Percentiles rank a stretch among this genome's conserved stretches.
These are phyloP conservation scores for Anabas testudineus DNA, from an alignment of 2,797 vertebrate genomes.

Conservation along the genomic window DNA sequence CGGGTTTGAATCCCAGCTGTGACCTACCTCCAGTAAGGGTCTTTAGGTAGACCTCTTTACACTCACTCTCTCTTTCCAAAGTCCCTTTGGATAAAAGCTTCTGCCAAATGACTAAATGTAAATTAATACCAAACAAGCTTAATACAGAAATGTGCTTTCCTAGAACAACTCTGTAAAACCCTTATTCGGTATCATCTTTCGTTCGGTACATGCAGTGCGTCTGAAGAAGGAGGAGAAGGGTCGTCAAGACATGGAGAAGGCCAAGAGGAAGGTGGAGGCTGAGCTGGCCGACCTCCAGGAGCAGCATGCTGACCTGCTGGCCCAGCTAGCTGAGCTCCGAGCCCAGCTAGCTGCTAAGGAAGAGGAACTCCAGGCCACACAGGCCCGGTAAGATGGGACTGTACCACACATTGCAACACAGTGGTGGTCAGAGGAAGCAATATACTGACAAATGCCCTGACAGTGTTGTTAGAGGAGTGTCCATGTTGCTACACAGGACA, in stretches of 20 bases:
- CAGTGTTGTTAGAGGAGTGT: not conserved
- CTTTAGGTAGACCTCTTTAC: no score
- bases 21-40: no score
- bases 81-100: no score
- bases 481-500: no score
- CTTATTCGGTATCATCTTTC: conserved; percentile 21
- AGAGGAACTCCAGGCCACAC: conserved; percentile 92
- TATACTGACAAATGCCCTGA: not conserved
- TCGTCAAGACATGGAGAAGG: conserved; percentile 94
- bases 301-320: conserved; percentile 93
- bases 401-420: not conserved
- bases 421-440: no score
- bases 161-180: no score
- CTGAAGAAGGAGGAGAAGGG: conserved; percentile 96
- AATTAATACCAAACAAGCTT: not conserved
- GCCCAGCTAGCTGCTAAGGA: conserved; percentile 93
- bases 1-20: no score
- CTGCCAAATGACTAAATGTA: no score
- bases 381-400: conserved; percentile 83
- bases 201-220: conserved; percentile 79
- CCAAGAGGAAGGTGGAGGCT: conserved; percentile 95
- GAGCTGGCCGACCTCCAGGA: conserved; percentile 91
- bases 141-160: not conserved
- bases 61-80: no score
- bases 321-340: conserved; percentile 90